A percentile compares a stretch with the other conserved stretches of the same genome.
Evolutionary conservation across 2,888 invertebrate genomes (phyloP).

Genomic region (Aricia artaxerxes): DNA sequence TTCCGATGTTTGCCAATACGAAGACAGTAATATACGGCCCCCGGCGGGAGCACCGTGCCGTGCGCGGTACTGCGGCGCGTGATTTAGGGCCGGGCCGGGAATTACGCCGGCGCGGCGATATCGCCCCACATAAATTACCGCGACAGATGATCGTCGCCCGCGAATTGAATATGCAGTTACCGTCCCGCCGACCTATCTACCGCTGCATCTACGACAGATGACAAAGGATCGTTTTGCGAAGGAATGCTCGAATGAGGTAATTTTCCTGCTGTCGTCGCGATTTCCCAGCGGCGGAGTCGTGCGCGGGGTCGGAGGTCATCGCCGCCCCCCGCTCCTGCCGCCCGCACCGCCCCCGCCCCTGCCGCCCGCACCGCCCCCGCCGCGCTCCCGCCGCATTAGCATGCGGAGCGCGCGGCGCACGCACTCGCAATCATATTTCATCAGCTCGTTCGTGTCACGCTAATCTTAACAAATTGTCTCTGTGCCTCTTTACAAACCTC

Average conservation of each 20-base stretch:
- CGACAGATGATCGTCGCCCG: background rate
- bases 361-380: constrained; percentile 40
- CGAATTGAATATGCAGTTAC: background rate
- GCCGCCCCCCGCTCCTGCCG: constrained; percentile 37
- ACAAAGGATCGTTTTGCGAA: background rate
- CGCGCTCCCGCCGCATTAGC: constrained; percentile 13
- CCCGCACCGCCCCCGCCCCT: background rate
- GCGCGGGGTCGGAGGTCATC: constrained; percentile 55
- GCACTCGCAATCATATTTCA: constrained; percentile 17
- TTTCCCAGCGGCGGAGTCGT: constrained; percentile 50
- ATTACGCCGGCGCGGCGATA: background rate
- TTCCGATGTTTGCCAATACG: background rate
- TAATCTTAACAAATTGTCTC: constrained; percentile 25
- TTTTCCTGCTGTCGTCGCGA: background rate
- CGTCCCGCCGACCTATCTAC: background rate
- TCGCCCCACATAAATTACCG: background rate
- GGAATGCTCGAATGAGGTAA: background rate
- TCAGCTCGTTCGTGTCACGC: constrained; percentile 23
- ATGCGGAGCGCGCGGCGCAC: constrained; percentile 13
- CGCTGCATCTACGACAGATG: background rate
- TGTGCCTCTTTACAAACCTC: constrained; percentile 7
- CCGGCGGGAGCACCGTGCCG: background rate
- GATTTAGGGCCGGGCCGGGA: background rate
- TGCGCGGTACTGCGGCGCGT: background rate
- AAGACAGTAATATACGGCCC: background rate